Percentiles rank a stretch among this genome's conserved stretches.
Conservation (phyloP, 2,888 invertebrate species). For the Mellilla xanthometata region DNA sequence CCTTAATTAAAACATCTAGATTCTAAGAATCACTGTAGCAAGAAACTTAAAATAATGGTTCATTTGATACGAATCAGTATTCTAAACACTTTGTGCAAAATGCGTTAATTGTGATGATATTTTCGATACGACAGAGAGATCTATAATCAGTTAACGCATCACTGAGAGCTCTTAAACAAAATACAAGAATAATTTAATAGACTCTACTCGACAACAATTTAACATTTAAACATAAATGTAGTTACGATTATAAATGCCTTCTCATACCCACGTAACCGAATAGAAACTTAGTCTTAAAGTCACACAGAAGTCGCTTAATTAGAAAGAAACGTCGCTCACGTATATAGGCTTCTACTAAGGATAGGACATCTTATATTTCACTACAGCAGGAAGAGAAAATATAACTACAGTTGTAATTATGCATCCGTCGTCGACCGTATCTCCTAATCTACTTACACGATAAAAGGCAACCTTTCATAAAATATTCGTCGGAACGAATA, state of each 20-base stretch:
- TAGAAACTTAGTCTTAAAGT: slow-evolving; percentile 53
- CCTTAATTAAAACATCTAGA: slow-evolving; percentile 32
- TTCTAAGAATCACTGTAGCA: slow-evolving; percentile 35
- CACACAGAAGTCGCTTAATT: slow-evolving; percentile 38
- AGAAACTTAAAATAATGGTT: slow-evolving; percentile 33
- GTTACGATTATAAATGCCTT: slow-evolving; percentile 70
- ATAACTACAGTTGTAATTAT: slow-evolving; percentile 63
- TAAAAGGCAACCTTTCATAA: slow-evolving; percentile 78
- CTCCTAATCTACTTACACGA: slow-evolving; percentile 74
- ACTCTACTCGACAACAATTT: slow-evolving; percentile 75
- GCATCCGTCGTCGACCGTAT: slow-evolving; percentile 53
- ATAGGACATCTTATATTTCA: slow-evolving; percentile 53
- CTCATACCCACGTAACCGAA: slow-evolving; percentile 57
- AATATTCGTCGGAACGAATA: slow-evolving; percentile 60
- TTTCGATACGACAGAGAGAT: slow-evolving; percentile 36
- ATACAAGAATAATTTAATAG: slow-evolving; percentile 77
- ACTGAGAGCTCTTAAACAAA: slow-evolving; percentile 50
- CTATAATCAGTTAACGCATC: slow-evolving; percentile 39
- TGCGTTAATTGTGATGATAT: slow-evolving; percentile 33
- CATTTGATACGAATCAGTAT: slow-evolving; percentile 24
- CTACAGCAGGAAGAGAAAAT: slow-evolving; percentile 58
- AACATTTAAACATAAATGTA: slow-evolving; percentile 71
- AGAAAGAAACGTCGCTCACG: slow-evolving; percentile 46
- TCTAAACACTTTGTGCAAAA: slow-evolving; percentile 35
- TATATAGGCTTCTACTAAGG: slow-evolving; percentile 48